Evolutionary conservation across 2,113 vertebrate genomes (phyloP).

Genomic region (Henicopernis longicauda): DNA sequence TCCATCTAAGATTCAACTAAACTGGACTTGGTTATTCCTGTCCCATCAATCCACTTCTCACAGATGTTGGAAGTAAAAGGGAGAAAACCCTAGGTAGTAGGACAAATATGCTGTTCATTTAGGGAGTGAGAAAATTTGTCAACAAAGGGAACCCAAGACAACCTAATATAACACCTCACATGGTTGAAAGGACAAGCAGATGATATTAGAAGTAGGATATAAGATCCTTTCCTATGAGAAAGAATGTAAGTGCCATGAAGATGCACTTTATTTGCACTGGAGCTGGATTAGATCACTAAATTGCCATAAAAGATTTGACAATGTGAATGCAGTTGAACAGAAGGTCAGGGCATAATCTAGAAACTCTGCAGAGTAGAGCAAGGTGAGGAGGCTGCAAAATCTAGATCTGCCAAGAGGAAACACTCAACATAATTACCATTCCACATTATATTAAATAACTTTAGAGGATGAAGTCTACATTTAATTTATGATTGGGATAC

Average conservation of each 20-base stretch:
- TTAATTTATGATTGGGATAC: background rate
- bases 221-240: background rate
- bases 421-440: background rate
- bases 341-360: background rate
- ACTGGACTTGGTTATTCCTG: background rate
- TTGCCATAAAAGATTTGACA: background rate
- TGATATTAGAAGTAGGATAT: background rate
- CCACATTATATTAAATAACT: background rate
- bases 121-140: background rate
- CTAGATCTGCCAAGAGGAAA: background rate
- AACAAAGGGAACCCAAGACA: background rate
- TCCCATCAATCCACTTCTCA: background rate
- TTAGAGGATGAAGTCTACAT: background rate
- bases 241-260: background rate
- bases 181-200: background rate
- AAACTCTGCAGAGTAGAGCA: background rate
- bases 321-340: background rate
- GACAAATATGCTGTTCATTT: background rate
- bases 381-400: background rate
- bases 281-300: background rate
- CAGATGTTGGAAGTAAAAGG: background rate
- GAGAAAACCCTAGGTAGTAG: background rate
- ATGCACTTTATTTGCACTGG: background rate
- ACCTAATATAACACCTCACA: rapidly evolving
- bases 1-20: background rate